Conservation (phyloP, 2,113 vertebrate genomes). For the Rhea pennata region DNA sequence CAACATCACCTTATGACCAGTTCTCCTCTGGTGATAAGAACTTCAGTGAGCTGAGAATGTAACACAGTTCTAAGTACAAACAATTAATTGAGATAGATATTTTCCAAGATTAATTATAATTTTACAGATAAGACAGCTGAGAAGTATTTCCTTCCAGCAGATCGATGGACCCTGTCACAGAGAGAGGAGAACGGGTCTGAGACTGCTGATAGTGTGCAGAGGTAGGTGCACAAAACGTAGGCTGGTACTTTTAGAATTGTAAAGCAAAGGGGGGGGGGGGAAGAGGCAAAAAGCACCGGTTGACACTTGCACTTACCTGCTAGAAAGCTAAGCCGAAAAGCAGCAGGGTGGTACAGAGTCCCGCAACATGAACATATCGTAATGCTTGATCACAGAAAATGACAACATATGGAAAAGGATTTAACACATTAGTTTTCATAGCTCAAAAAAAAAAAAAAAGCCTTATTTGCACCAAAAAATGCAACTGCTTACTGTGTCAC, state of each 20-base stretch:
- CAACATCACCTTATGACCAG: not conserved
- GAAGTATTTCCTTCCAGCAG: not conserved
- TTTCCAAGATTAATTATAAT: not conserved
- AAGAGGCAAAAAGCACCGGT: accelerated
- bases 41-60: not conserved
- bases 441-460: not conserved
- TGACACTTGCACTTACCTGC: accelerated
- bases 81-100: not conserved
- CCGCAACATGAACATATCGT: accelerated
- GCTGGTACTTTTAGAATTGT: too few species aligned
- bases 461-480: not conserved
- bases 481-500: not conserved
- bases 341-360: not conserved
- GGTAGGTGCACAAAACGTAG: too few species aligned
- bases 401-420: not conserved
- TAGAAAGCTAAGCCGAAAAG: not conserved
- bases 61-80: not conserved
- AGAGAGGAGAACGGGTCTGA: accelerated
- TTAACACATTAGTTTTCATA: not conserved
- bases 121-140: not conserved
- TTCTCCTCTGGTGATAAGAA: not conserved
- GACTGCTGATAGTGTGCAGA: too few species aligned
- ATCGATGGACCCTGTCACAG: not conserved
- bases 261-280: too few species aligned
- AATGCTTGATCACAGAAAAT: not conserved